These are phyloP conservation scores for Vireo griseus DNA, from an alignment of 2,797 vertebrate species.

Conservation along the genomic window DNA sequence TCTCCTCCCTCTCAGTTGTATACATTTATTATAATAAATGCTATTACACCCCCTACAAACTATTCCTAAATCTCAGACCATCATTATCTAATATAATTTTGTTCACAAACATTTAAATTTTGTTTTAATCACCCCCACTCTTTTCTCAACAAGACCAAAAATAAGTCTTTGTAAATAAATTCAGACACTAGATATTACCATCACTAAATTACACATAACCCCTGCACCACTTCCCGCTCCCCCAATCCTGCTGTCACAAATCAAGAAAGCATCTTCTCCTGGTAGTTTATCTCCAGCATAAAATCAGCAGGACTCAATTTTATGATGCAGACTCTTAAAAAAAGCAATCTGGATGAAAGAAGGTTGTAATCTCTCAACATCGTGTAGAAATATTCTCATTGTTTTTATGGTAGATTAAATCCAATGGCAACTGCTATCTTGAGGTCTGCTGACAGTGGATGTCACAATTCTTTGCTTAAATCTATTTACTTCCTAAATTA, in stretches of 20 bases:
- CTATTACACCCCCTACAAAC: not conserved
- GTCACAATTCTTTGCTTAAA: slow-evolving; percentile 50
- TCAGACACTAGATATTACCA: slow-evolving; percentile 11
- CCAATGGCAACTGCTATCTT: slow-evolving; percentile 26
- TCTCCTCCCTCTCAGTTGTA: not conserved
- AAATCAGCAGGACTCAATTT: slow-evolving; percentile 60
- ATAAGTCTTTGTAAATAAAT: slow-evolving; percentile 26
- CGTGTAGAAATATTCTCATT: slow-evolving; percentile 50
- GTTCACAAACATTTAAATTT: not conserved
- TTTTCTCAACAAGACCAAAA: slow-evolving; percentile 22
- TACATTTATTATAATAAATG: not conserved
- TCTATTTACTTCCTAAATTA: slow-evolving; percentile 51
- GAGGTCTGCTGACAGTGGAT: slow-evolving; percentile 49
- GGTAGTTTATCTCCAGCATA: slow-evolving; percentile 73
- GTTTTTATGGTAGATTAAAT: slow-evolving; percentile 66
- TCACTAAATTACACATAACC: slow-evolving; percentile 33
- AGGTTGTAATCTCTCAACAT: slow-evolving; percentile 59
- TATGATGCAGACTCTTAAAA: slow-evolving; percentile 78
- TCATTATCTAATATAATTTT: not conserved
- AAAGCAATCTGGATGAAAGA: slow-evolving; percentile 62
- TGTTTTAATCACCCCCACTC: not conserved
- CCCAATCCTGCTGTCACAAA: slow-evolving; percentile 51
- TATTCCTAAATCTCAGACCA: not conserved
- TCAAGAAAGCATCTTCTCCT: slow-evolving; percentile 62
- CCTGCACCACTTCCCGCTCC: not conserved